phyloP scores from a whole-genome alignment of 2,113 vertebrate species.

The Ammospiza caudacuta region DNA sequence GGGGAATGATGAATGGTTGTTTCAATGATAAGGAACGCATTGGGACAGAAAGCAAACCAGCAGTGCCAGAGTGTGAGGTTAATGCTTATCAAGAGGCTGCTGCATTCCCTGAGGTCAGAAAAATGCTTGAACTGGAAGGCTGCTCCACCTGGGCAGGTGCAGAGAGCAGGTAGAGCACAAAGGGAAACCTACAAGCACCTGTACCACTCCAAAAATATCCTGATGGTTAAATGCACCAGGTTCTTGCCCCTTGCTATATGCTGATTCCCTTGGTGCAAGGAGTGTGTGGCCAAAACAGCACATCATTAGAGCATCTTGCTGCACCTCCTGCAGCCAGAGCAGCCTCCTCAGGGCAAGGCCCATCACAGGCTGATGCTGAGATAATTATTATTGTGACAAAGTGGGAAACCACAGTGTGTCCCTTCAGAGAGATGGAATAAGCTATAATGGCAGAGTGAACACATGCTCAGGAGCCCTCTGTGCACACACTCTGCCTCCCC shows the following conservation, averaged over 20 bases:
- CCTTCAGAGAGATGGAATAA: background rate
- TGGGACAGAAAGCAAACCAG: background rate
- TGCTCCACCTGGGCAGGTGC: background rate
- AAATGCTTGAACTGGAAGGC: background rate
- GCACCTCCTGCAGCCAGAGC: background rate
- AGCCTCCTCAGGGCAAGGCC: background rate
- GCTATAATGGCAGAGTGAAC: background rate
- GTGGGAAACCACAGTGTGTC: background rate
- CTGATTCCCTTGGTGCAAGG: background rate
- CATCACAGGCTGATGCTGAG: background rate
- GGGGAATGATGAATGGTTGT: constrained; percentile 7
- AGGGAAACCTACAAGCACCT: background rate
- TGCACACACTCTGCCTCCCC: no score
- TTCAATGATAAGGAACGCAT: background rate
- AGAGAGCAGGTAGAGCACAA: background rate
- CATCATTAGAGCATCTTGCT: background rate
- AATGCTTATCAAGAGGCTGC: background rate
- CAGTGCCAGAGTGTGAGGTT: background rate
- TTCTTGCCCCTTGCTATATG: background rate
- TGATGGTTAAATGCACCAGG: background rate
- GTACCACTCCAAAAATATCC: background rate
- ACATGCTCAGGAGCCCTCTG: background rate
- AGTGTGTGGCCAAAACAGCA: background rate
- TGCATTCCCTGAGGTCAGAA: background rate
- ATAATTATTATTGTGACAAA: constrained; percentile 33